phyloP scores from a whole-genome alignment of 2,888 invertebrate species.

The Harmothoe impar region DNA sequence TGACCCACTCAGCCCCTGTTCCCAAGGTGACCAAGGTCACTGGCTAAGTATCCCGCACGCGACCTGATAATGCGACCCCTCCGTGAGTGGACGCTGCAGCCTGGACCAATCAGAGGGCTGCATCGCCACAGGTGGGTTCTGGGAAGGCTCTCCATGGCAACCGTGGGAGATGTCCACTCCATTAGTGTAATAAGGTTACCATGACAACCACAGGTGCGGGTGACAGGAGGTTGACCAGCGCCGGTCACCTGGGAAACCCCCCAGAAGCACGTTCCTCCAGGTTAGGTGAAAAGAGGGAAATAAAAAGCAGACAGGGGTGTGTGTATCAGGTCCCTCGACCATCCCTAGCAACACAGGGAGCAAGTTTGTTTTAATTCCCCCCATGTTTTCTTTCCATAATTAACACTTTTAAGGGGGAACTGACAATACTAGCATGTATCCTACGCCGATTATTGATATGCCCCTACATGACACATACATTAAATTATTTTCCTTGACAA shows the following conservation, averaged over 20 bases:
- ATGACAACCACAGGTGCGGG: conserved; percentile 56
- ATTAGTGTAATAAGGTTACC: conserved; percentile 59
- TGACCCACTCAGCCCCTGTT: conserved; percentile 38
- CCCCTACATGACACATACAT: no score
- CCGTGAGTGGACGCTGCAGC: not conserved
- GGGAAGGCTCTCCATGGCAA: conserved; percentile 45
- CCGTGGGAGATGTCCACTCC: conserved; percentile 44
- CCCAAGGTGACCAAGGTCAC: conserved; percentile 35
- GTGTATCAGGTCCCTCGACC: no score
- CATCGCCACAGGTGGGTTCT: conserved; percentile 42
- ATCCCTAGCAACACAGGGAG: no score
- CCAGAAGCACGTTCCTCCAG: no score
- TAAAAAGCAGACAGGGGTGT: no score
- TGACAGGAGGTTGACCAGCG: conserved; percentile 22
- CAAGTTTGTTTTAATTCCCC: no score
- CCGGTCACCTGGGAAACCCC: not conserved
- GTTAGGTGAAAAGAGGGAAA: no score
- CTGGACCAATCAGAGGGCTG: not conserved
- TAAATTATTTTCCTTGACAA: no score
- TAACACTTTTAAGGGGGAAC: no score
- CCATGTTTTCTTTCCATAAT: no score
- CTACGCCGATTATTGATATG: no score
- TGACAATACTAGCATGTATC: no score
- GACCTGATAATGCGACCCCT: conserved; percentile 19
- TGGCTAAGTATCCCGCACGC: conserved; percentile 8